These are phyloP conservation scores for Lasioglossum pauxillum DNA, from an alignment of 2,888 invertebrate genomes.

Conservation along the genomic window DNA sequence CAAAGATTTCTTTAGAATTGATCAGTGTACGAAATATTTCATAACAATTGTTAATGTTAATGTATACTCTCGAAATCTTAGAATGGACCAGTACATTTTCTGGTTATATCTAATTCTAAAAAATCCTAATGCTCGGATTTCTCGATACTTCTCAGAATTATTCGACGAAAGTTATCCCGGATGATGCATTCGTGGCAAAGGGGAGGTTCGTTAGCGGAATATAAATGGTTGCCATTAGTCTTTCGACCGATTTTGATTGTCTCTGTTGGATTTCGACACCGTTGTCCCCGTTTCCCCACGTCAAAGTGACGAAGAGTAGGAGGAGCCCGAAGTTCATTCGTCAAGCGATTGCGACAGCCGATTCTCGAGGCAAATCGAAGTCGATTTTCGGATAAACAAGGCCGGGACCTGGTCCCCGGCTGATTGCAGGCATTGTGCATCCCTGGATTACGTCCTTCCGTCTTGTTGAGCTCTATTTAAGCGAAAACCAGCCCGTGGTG, in stretches of 20 bases:
- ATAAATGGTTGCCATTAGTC: neutral
- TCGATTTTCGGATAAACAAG: constrained; percentile 70
- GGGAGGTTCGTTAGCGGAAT: neutral
- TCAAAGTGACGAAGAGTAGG: neutral
- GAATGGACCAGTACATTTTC: too few species aligned
- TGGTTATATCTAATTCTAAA: too few species aligned
- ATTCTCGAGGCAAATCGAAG: constrained; percentile 58
- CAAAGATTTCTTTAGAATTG: too few species aligned
- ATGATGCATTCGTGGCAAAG: neutral
- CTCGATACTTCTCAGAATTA: neutral
- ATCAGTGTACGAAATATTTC: too few species aligned
- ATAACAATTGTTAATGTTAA: too few species aligned
- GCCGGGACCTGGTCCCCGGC: constrained; percentile 11
- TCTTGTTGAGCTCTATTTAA: constrained; percentile 50
- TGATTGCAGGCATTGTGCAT: constrained; percentile 61
- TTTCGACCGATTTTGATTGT: neutral
- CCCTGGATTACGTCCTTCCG: constrained; percentile 42
- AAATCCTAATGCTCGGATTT: neutral
- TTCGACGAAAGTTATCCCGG: neutral
- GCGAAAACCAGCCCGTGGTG: constrained; percentile 13
- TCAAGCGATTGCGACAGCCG: constrained; percentile 23
- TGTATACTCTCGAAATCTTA: too few species aligned
- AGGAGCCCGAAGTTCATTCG: constrained; percentile 30
- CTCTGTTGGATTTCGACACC: neutral
- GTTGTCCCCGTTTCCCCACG: neutral